Conservation (phyloP, 2,888 invertebrate species). For the Azorinus chamasolen region DNA sequence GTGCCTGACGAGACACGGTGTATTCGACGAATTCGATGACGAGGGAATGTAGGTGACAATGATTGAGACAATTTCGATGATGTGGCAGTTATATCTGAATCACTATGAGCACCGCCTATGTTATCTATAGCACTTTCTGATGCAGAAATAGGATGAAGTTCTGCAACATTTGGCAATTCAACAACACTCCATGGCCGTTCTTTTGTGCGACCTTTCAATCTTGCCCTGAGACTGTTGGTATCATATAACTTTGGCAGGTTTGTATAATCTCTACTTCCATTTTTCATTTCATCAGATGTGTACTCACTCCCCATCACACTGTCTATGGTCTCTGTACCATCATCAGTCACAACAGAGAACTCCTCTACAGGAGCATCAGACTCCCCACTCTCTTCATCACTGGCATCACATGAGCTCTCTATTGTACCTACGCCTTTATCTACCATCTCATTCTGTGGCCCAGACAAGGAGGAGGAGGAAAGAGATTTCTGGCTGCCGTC, state of each 20-base stretch:
- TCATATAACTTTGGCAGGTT: constrained; percentile 68
- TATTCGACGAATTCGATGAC: constrained; percentile 56
- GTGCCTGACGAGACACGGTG: constrained; percentile 58
- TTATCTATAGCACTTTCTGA: constrained; percentile 96
- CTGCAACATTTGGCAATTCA: constrained; percentile 91
- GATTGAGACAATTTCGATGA: constrained; percentile 44
- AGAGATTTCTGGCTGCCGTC: constrained; percentile 51
- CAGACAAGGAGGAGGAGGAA: constrained; percentile 51
- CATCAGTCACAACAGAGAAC: constrained; percentile 77
- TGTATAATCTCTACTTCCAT: constrained; percentile 56
- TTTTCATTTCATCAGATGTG: constrained; percentile 71
- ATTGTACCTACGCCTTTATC: constrained; percentile 62
- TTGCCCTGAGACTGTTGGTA: constrained; percentile 64
- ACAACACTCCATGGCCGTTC: constrained; percentile 95
- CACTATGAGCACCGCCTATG: constrained; percentile 60
- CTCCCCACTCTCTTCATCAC: constrained; percentile 78
- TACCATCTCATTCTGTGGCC: constrained; percentile 40
- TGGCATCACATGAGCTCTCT: constrained; percentile 82
- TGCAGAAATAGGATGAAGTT: constrained; percentile 91
- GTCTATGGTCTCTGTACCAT: constrained; percentile 78
- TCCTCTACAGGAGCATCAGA: constrained; percentile 73
- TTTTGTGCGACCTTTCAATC: constrained; percentile 51
- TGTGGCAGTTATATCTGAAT: constrained; percentile 61
- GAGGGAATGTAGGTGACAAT: constrained; percentile 70
- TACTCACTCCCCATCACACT: constrained; percentile 78